Evolutionary conservation across 2,888 invertebrate species (phyloP), one percentile per base, ranked within the genome.

Genomic region (Synanthedon vespiformis): DNA sequence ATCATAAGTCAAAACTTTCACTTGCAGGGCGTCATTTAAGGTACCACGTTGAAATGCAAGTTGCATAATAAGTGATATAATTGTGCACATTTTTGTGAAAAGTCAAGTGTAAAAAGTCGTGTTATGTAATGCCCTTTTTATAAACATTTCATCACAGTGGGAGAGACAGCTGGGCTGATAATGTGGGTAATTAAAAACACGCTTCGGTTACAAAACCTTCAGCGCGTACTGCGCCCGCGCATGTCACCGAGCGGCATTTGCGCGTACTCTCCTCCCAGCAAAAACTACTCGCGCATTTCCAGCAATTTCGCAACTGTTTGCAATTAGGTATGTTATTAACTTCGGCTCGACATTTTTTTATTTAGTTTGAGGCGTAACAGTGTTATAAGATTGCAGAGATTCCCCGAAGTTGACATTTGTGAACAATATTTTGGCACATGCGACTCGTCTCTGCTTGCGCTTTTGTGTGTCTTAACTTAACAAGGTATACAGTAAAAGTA

Each of bases 131-230:
- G 67, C 57, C 56, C 64, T 82, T 83, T 79, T 80, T 81, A 64
- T 66, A 58, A 58, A 70, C 77, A 79, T 81, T 82, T 82, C 77
- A 75, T 77, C 74, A 78, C 70, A 66, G 61, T 59, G 58, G 67
- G 65, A 67, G 72, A 74, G 77, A 72, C 76, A 34, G 34, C 34
- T 74, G 69, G 70, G 70, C 66, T 70, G 70, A 69, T 78, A 76
- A 81, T 80, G 75, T 66, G 61, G 56, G 74, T 71, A 82, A 85
- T 82, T 83, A 80, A 69, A 70, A 63, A 67, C 72, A 65, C 74
- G 71, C 68, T 69, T 73, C 70, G 67, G 65, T 67, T 69, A 66
- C 63, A 68, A 64, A 67, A 65, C 62, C 65, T 10, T 57, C 59
- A 55, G 61, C 58, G 67, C 62, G 61, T 58, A 67, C 62, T 44